phyloP scores from a whole-genome alignment of 1,140 invertebrate genomes.

The Cydia strobilella region DNA sequence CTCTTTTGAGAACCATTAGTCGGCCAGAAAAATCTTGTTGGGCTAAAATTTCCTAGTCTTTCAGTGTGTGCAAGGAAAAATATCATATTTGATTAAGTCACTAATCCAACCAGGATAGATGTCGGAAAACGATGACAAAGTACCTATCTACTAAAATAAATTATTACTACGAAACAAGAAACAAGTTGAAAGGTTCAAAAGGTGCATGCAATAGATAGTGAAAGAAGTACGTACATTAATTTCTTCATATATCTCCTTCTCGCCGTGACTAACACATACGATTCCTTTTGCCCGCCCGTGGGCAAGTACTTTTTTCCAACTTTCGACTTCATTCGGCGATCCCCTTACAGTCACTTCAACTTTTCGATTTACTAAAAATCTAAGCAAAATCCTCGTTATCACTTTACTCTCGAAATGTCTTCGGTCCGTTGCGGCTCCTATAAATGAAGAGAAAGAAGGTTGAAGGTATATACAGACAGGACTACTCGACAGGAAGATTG shows the following conservation, averaged over 20 bases:
- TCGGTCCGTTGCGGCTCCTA: constrained; percentile 48
- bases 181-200: neutral
- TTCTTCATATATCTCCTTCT: constrained; percentile 81
- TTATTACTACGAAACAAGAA: neutral
- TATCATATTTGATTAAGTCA: no score
- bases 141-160: neutral
- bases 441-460: constrained; percentile 66
- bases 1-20: neutral
- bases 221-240: constrained; percentile 74
- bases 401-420: constrained; percentile 24
- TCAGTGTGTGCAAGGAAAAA: no score
- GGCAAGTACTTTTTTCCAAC: constrained; percentile 78
- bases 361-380: constrained; percentile 40
- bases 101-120: neutral
- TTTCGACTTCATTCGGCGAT: constrained; percentile 75
- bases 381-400: constrained; percentile 6
- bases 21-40: no score
- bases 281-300: constrained; percentile 75
- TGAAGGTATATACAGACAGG: constrained; percentile 52
- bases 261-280: constrained; percentile 73
- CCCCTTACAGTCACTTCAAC: constrained; percentile 38
- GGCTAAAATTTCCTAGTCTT: no score
- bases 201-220: constrained; percentile 36
- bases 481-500: constrained; percentile 9
- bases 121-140: neutral